Evolutionary conservation across 2,888 invertebrate species (phyloP).

Genomic region (Latrodectus hesperus): DNA sequence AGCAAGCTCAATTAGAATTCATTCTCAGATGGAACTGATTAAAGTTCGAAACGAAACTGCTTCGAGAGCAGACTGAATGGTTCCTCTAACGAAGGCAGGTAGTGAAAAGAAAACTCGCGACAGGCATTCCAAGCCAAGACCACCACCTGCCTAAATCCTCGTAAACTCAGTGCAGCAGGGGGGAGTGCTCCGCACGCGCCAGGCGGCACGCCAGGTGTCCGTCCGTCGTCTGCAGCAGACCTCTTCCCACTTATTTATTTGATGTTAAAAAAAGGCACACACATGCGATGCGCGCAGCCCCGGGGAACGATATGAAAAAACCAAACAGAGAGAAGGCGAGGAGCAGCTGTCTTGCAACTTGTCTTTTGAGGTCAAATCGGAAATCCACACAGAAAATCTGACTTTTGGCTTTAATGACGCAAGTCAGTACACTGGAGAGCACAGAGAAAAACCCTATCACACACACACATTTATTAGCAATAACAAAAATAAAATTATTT

Average conservation of each 20-base stretch:
- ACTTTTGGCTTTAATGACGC: no score
- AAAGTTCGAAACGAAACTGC: no score
- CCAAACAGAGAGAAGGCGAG: neutral
- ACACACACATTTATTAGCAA: no score
- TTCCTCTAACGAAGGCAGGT: neutral
- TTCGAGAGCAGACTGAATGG: no score
- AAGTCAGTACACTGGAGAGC: no score
- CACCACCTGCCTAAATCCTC: constrained; percentile 23
- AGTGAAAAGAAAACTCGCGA: neutral
- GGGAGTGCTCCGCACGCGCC: constrained; percentile 43
- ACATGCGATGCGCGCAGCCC: neutral
- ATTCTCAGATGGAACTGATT: no score
- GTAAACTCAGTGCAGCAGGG: neutral
- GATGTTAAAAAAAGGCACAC: neutral
- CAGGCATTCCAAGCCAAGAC: neutral
- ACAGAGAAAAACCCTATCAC: no score
- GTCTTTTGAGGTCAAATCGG: neutral
- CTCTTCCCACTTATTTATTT: constrained; percentile 3
- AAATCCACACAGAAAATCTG: no score
- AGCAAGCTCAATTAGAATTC: no score
- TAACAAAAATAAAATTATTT: no score
- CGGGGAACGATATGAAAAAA: constrained; percentile 8
- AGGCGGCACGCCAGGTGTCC: constrained; percentile 67
- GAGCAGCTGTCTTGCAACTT: neutral
- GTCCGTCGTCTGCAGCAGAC: constrained; percentile 42